Evolutionary conservation across 2,113 vertebrate genomes (phyloP), one percentile per base, ranked within the genome.

Genomic region (Podocnemis expansa): DNA sequence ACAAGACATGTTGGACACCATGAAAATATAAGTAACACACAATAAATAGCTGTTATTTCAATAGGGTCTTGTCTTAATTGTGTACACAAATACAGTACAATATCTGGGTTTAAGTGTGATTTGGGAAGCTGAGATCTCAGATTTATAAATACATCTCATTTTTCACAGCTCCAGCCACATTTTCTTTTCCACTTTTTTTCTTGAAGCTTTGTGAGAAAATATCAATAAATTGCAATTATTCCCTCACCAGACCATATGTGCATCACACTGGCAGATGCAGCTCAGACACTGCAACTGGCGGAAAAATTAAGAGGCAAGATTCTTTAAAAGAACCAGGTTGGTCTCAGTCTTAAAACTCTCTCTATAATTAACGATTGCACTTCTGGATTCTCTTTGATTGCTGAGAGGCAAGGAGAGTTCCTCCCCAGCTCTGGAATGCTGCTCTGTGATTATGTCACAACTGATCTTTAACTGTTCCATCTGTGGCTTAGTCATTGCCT

Each of bases 401-500:
- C 76, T 87, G 88, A 86, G 85, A 0, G 3, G 76, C 82, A 17
- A 2, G 88, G 54, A 0, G 2, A 70, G 51, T 38, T 79, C 78
- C 91, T 90, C 45, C 82, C 86, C 41, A 78, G 84, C 86, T 94
- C 73, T 76, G 89, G 76, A 80, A 82, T 87, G 84, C 67, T 89
- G 85, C 80, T 91, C 54, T 88, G 85, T 80, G 58, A 22, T 88
- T 89, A 76, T 95, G 94, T 89, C 94, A 94, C 81, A 89, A 94
- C 88, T 60, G 83, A 95, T 96, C 87, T 89, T 16, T 5, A 90
- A 93, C 85, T 93, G 80, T 88, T 95, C 92, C 87, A 89, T 92
- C 93, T 95, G 92, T 75, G 84, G 91, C 81, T 89, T 97, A 89
- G 85, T 97, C 92, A 67, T 89, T 91, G 89, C 92, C 85, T 94